Percentiles rank a stretch among this genome's conserved stretches.
Conservation (phyloP, 2,113 vertebrate genomes). For the Chrysochloris asiatica region DNA sequence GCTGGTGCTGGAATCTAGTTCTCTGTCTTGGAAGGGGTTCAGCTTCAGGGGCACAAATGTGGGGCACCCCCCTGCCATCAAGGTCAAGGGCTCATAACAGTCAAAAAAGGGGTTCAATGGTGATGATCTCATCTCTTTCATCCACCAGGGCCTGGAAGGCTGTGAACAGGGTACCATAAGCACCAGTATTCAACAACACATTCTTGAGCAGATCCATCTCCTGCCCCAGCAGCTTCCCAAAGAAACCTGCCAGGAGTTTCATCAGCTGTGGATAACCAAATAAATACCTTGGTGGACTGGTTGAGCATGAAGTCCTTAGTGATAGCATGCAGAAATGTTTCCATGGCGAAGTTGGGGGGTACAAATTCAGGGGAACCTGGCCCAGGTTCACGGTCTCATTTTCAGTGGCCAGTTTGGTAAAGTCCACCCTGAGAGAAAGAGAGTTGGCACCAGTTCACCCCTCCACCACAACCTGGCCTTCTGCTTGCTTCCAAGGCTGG, state of each 20-base stretch:
- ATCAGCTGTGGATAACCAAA: no score
- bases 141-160: slow-evolving; percentile 94
- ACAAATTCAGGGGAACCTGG: slow-evolving; percentile 94
- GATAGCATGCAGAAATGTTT: slow-evolving; percentile 87
- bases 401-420: slow-evolving; percentile 85
- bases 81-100: slow-evolving; percentile 95
- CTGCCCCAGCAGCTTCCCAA: slow-evolving; percentile 87
- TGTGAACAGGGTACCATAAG: slow-evolving; percentile 94
- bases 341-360: slow-evolving; percentile 89
- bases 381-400: slow-evolving; percentile 93
- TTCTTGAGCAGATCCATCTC: slow-evolving; percentile 90
- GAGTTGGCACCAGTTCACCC: neutral
- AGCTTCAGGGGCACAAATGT: slow-evolving; percentile 91
- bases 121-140: slow-evolving; percentile 95
- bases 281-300: slow-evolving; percentile 95
- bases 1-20: slow-evolving; percentile 86
- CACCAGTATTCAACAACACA: slow-evolving; percentile 94
- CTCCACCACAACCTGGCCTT: neutral
- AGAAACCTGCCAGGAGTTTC: slow-evolving; percentile 88
- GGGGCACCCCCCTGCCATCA: slow-evolving; percentile 91
- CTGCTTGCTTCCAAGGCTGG: neutral
- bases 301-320: slow-evolving; percentile 85
- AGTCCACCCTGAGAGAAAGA: slow-evolving; percentile 90
- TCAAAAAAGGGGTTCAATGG: slow-evolving; percentile 97
- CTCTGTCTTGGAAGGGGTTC: slow-evolving; percentile 74